Evolutionary conservation across 1,140 invertebrate genomes (phyloP).

Genomic region (Metopolophium dirhodum): DNA sequence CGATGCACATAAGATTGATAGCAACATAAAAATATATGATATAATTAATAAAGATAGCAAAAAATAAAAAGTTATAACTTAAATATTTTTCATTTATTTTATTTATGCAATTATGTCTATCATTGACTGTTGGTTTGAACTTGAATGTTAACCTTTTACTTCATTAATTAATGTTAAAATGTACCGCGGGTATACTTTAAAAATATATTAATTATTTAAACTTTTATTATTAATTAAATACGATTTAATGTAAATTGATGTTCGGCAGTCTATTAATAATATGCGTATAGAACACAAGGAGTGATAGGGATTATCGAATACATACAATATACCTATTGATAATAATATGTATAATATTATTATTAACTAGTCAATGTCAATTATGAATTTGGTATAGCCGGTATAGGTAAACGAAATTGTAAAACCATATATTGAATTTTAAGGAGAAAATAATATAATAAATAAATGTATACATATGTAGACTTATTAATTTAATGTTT

Average conservation of each 20-base stretch:
- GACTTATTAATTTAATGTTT: not conserved
- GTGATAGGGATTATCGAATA: not conserved
- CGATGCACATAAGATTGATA: not conserved
- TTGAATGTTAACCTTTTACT: not conserved
- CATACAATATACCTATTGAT: not conserved
- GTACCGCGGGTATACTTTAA: not conserved
- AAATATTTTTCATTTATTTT: not conserved
- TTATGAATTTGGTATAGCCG: too few species aligned
- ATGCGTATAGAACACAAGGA: not conserved
- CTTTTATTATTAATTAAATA: not conserved
- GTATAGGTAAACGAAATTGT: too few species aligned
- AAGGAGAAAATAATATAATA: not conserved
- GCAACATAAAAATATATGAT: too few species aligned
- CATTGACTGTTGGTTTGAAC: not conserved
- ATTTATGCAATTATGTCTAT: not conserved
- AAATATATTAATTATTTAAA: not conserved
- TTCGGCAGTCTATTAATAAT: not conserved
- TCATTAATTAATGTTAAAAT: conserved; percentile 19
- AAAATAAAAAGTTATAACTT: too few species aligned
- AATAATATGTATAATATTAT: not conserved
- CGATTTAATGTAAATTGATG: not conserved
- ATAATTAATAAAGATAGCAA: not conserved
- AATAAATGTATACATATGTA: not conserved
- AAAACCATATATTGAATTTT: not conserved
- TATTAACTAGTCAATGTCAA: not conserved